Conservation (phyloP, 2,797 vertebrate genomes). For the Myotis vivesi region DNA sequence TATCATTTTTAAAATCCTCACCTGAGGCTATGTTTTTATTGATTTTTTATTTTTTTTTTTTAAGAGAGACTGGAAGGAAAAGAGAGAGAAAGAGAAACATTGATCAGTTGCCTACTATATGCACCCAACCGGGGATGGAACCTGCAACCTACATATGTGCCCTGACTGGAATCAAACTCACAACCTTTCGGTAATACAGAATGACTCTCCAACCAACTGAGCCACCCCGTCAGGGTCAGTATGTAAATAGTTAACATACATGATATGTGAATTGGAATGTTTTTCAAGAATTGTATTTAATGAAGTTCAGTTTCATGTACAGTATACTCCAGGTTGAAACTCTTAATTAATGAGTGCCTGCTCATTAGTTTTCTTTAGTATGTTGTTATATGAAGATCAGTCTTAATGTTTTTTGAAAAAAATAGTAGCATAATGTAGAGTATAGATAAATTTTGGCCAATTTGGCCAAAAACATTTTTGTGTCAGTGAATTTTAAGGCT, state of each 20-base stretch:
- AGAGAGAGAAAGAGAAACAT: not conserved
- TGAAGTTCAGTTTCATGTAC: not conserved
- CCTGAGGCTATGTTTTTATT: not conserved
- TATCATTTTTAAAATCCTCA: not conserved
- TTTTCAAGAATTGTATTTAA: constrained; percentile 1
- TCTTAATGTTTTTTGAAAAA: not conserved
- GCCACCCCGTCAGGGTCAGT: not conserved
- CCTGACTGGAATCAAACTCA: not conserved
- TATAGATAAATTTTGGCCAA: not conserved
- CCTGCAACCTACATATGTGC: not conserved
- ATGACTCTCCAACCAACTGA: not conserved
- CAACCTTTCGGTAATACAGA: not conserved
- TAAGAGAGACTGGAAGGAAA: not conserved
- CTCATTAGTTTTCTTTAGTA: constrained; percentile 17
- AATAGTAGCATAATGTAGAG: not conserved
- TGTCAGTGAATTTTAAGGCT: constrained; percentile 24
- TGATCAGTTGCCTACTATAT: not conserved
- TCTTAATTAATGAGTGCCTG: not conserved
- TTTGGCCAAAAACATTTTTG: not conserved
- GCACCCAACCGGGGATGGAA: fast-evolving
- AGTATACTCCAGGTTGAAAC: not conserved
- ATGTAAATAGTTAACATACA: not conserved
- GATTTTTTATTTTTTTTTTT: not conserved
- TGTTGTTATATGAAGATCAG: not conserved
- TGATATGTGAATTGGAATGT: not conserved